phyloP scores from a whole-genome alignment of 2,113 vertebrate species.

The Siniperca chuatsi region DNA sequence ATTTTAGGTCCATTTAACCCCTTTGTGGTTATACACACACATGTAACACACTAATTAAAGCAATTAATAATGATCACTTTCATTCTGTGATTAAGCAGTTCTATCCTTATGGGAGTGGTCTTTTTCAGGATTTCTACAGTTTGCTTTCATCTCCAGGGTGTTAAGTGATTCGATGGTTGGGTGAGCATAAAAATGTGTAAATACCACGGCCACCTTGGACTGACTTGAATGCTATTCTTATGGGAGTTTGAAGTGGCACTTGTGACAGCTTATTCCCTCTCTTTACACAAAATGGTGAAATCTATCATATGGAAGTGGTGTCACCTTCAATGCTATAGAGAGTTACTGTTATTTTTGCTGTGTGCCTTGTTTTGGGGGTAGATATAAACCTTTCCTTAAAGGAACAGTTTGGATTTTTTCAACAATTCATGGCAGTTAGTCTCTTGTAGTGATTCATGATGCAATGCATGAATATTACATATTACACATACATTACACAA shows the following conservation, averaged over 20 bases:
- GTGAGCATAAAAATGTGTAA: slow-evolving; percentile 69
- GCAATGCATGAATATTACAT: neutral
- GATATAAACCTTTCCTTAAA: slow-evolving; percentile 2
- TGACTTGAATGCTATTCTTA: slow-evolving; percentile 39
- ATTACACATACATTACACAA: no score
- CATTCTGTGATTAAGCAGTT: neutral
- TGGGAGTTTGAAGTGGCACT: slow-evolving; percentile 53
- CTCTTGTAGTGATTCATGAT: neutral
- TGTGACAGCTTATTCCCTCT: slow-evolving; percentile 55
- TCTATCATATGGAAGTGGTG: slow-evolving; percentile 21
- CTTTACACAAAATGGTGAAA: slow-evolving; percentile 16
- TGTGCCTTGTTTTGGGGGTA: neutral
- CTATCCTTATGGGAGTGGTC: slow-evolving; percentile 29
- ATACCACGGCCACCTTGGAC: slow-evolving; percentile 67
- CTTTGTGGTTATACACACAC: neutral
- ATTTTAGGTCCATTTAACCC: slow-evolving; percentile 26
- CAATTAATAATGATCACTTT: slow-evolving; percentile 38
- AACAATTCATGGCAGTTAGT: neutral
- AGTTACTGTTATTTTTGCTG: slow-evolving; percentile 15
- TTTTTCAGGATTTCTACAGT: slow-evolving; percentile 56
- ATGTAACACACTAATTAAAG: slow-evolving; percentile 42
- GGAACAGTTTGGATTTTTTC: neutral
- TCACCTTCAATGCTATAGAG: slow-evolving; percentile 35
- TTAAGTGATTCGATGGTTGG: slow-evolving; percentile 64
- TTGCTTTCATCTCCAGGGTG: slow-evolving; percentile 43